Conservation (phyloP, 2,113 vertebrate species). For the Eudorcas thomsonii region DNA sequence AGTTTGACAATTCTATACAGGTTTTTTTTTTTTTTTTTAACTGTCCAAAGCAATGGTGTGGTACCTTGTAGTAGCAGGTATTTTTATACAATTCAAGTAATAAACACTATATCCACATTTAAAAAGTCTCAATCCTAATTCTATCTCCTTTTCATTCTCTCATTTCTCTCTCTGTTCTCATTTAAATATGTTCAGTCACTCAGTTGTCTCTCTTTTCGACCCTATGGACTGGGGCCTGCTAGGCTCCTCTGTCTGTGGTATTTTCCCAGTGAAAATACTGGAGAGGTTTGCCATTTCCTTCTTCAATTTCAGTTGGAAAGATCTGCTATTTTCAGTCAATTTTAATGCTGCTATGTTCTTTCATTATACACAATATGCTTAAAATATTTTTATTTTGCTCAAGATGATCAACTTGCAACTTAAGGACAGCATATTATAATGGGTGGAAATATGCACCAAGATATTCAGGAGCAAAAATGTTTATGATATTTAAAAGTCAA, state of each 20-base stretch:
- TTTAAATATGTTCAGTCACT: not conserved
- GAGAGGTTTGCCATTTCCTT: not conserved
- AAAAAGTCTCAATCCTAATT: not conserved
- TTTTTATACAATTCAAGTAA: not conserved
- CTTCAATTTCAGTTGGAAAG: not conserved
- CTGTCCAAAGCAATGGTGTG: not conserved
- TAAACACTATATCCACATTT: not conserved
- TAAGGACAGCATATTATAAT: not conserved
- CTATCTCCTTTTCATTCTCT: not conserved
- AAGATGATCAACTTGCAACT: not conserved
- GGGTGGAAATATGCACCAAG: not conserved
- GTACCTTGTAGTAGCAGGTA: not conserved
- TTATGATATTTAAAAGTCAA: not conserved
- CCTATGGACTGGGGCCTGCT: not conserved
- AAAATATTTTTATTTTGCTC: conserved; percentile 9
- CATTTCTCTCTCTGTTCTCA: not conserved
- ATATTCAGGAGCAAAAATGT: not conserved
- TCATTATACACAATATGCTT: not conserved
- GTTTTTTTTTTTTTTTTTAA: not conserved
- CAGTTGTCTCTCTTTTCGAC: not conserved
- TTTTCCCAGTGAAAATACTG: not conserved
- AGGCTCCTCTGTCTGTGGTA: not conserved
- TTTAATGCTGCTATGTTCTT: not conserved
- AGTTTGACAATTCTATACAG: not conserved
- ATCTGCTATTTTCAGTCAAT: not conserved